Base-by-base conservation (phyloP, 2,888 invertebrate genomes). In the Dynastes hyllus region DNA sequence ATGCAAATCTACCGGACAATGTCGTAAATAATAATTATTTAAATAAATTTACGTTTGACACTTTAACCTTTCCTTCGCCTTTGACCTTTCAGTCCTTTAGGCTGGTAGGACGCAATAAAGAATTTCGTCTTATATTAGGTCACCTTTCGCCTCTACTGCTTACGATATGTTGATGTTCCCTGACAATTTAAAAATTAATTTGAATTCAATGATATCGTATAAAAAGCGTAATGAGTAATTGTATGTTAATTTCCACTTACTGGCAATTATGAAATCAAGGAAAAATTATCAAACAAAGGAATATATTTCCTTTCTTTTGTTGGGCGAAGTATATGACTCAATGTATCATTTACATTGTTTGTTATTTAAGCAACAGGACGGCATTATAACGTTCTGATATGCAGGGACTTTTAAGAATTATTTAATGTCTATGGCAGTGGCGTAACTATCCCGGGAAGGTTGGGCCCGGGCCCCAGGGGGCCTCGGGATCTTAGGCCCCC, bases 101-200 rank as follows among this genome's bases (percentile, higher is more conserved):
- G 11, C 45, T 1, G 45, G 11, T 8, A 11, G 8, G 29, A 9
- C 37, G 37, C n/a, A 66, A n/a, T 16, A 40, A 66, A 40, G 40
- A 66, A 66, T 66, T n/a, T 66, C 37, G 16, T 40, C 2, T 66
- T 32, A 37, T 66, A 66, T 66, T 66, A 66, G 66, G 66, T 40
- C 66, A 37, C 40, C 40, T 66, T 63, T 45, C 45, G 45, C 45
- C 45, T 45, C 8, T 11, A 8, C 45, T 45, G 45, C 45, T 45
- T 45, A 45, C 11, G 11, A 45, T 45, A 45, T 45, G 45, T 45
- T 45, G 11, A 45, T 45, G 45, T 45, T 45, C 8, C 45, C 11
- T 45, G 45, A 11, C 45, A 45, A 45, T 45, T 45, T 5, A 45
- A 45, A 63, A 69, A 69, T 69, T 69, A 51, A 69, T 69, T 69